Conservation (phyloP, 2,888 invertebrate species). For the Cinara cedri region DNA sequence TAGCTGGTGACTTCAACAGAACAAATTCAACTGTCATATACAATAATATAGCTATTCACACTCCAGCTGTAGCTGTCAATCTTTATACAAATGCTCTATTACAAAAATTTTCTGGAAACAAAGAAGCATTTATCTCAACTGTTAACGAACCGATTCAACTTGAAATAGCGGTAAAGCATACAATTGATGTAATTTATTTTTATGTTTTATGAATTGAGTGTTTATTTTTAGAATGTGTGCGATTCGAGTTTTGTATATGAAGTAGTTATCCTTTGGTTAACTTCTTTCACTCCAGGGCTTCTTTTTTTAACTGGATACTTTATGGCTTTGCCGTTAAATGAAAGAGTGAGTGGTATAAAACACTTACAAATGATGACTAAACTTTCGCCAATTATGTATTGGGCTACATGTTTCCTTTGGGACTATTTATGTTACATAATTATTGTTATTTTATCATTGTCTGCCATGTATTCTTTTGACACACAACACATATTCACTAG, state of each 20-base stretch:
- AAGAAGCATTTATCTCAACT: conserved; percentile 29
- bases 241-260: not conserved
- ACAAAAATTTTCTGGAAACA: conserved; percentile 37
- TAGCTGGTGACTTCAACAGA: conserved; percentile 61
- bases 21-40: conserved; percentile 64
- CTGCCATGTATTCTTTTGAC: conserved; percentile 14
- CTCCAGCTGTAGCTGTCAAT: conserved; percentile 67
- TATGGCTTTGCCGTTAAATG: conserved; percentile 70
- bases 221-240: conserved; percentile 31
- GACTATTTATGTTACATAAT: conserved; percentile 65
- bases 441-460: conserved; percentile 24
- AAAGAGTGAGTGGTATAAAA: conserved; percentile 70
- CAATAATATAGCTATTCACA: conserved; percentile 67
- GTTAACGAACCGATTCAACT: conserved; percentile 33
- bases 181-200: not conserved
- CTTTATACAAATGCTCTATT: conserved; percentile 59
- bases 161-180: not conserved
- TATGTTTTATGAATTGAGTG: not conserved
- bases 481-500: conserved; percentile 20
- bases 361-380: conserved; percentile 74
- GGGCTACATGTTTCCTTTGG: conserved; percentile 69
- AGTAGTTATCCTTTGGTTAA: conserved; percentile 26
- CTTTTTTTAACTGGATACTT: conserved; percentile 66
- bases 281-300: conserved; percentile 58
- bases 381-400: conserved; percentile 69